phyloP scores from a whole-genome alignment of 2,797 vertebrate genomes.

The Labroides dimidiatus region DNA sequence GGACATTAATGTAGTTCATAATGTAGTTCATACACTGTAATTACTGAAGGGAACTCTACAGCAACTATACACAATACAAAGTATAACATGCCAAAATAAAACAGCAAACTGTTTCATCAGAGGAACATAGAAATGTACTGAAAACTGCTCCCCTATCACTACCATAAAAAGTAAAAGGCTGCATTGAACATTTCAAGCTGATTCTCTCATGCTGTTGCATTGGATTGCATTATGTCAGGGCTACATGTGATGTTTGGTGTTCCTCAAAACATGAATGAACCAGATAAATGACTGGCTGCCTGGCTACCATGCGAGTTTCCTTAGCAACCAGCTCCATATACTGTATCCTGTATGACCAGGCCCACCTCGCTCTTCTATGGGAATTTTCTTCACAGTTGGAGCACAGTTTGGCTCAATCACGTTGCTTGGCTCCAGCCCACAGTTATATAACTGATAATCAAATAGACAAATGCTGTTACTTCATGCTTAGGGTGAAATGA shows the following conservation, averaged over 20 bases:
- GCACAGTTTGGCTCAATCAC: constrained; percentile 25
- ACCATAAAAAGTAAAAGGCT: background rate
- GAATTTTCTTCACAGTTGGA: constrained; percentile 38
- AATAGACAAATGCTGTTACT: constrained; percentile 54
- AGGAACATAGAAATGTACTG: background rate
- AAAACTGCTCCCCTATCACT: background rate
- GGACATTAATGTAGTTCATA: background rate
- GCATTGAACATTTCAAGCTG: background rate
- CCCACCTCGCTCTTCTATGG: constrained; percentile 13
- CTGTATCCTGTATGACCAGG: background rate
- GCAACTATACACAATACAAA: background rate
- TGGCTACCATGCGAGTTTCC: constrained; percentile 12
- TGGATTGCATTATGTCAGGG: background rate
- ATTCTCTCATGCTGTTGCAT: background rate
- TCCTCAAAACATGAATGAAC: constrained; percentile 12
- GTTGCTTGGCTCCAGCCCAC: constrained; percentile 24
- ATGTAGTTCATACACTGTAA: too few species aligned
- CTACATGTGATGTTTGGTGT: background rate
- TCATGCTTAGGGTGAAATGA: constrained; percentile 28
- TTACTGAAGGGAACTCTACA: constrained; percentile 1
- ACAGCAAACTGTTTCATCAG: background rate
- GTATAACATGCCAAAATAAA: background rate
- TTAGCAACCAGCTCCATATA: constrained; percentile 1
- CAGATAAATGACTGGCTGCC: constrained; percentile 2
- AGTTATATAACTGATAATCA: constrained; percentile 56